phyloP scores from a whole-genome alignment of 35 echinoderm and acorn worm genomes.

The Amphiura filiformis region DNA sequence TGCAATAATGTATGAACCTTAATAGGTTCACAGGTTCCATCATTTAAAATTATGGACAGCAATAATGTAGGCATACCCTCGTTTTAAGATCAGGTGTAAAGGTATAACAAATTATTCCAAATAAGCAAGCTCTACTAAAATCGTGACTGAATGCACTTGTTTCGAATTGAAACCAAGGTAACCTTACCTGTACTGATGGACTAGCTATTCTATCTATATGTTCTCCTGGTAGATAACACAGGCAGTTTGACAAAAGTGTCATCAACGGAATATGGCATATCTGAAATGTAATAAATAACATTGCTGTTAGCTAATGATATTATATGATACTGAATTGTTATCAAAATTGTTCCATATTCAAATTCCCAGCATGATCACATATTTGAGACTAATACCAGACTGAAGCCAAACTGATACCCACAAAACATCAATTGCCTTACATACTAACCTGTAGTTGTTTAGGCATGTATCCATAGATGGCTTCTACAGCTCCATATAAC shows the following conservation, averaged over 20 bases:
- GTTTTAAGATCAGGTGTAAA: no score
- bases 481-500: background rate
- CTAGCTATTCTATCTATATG: constrained; percentile 11
- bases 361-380: background rate
- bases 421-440: no score
- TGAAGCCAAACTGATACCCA: no score
- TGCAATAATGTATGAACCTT: no score
- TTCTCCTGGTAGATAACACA: constrained; percentile 16
- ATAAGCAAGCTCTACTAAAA: no score
- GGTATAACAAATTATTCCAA: no score
- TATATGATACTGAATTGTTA: background rate
- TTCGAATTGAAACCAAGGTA: no score
- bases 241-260: constrained; percentile 17
- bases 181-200: constrained; percentile 14
- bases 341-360: background rate
- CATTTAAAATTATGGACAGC: background rate
- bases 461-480: constrained; percentile 5
- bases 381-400: background rate
- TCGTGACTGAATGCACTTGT: no score
- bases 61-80: no score
- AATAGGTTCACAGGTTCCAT: no score
- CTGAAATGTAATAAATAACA: constrained; percentile 1
- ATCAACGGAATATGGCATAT: background rate
- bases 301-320: background rate
- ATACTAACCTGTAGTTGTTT: background rate